phyloP scores from a whole-genome alignment of 2,888 invertebrate genomes.

The Mallateleia sp. region DNA sequence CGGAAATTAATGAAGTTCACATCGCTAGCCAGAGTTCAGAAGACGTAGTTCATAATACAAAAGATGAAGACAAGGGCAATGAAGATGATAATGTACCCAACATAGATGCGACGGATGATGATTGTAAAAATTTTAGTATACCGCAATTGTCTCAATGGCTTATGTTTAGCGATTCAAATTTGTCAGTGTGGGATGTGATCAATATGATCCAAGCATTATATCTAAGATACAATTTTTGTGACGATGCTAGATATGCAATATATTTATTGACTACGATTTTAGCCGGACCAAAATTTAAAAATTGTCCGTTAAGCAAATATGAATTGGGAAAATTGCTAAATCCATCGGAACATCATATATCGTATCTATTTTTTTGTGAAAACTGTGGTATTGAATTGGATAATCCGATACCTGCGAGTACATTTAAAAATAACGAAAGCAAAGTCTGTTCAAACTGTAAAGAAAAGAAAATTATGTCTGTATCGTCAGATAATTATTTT shows the following conservation, averaged over 20 bases:
- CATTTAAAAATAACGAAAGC: background rate
- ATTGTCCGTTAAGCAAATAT: background rate
- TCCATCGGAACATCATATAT: background rate
- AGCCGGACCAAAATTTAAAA: background rate
- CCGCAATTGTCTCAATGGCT: background rate
- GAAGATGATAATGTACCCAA: no score
- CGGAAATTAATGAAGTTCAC: no score
- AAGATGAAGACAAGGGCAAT: no score
- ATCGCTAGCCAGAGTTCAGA: no score
- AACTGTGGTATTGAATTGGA: background rate
- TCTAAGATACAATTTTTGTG: background rate
- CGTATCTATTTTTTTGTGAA: conserved; percentile 1
- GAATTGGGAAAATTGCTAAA: background rate
- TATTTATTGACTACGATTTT: background rate
- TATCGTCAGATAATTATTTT: background rate
- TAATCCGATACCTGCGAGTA: background rate
- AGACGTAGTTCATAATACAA: no score
- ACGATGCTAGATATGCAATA: background rate
- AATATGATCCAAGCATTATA: background rate
- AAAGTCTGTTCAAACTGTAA: no score
- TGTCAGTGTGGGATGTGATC: background rate
- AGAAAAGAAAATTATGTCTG: background rate
- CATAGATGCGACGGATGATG: no score
- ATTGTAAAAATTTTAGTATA: no score
- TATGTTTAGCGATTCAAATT: background rate